Conservation (phyloP, 2,888 invertebrate genomes). For the Lasioglossum morio region DNA sequence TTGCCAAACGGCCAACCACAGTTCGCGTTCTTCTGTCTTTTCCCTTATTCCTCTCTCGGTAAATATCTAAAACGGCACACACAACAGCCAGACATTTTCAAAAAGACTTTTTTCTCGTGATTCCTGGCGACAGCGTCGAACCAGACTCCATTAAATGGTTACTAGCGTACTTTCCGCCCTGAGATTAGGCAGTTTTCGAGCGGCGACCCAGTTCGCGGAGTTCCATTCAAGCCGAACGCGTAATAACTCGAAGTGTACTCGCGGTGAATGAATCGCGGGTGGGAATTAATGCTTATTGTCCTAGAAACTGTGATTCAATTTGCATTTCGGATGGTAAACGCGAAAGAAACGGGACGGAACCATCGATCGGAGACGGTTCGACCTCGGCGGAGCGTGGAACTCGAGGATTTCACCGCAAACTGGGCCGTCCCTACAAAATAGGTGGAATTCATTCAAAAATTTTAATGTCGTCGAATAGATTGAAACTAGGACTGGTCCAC, state of each 20-base stretch:
- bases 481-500: background rate
- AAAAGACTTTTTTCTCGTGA: background rate
- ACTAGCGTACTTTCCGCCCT: background rate
- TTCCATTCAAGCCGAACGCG: slow-evolving; percentile 42
- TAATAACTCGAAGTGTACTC: slow-evolving; percentile 34
- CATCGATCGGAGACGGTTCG: background rate
- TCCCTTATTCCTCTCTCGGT: background rate
- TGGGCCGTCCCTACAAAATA: background rate
- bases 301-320: slow-evolving; percentile 10
- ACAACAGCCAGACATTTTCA: background rate
- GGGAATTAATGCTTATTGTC: slow-evolving; percentile 18
- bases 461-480: background rate
- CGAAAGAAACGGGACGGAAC: slow-evolving; percentile 2
- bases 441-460: background rate
- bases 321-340: background rate
- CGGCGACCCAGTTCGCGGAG: slow-evolving; percentile 30
- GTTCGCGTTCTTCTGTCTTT: background rate
- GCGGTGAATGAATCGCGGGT: slow-evolving; percentile 29
- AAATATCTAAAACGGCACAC: background rate
- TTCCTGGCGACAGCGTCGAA: background rate
- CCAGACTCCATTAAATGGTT: background rate
- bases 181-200: slow-evolving; percentile 25
- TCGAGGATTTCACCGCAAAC: background rate
- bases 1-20: background rate
- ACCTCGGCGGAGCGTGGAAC: background rate